Percentiles rank a stretch among this genome's conserved stretches.
phyloP scores from a whole-genome alignment of 2,888 invertebrate genomes.

The Drosophila fulvimacula region DNA sequence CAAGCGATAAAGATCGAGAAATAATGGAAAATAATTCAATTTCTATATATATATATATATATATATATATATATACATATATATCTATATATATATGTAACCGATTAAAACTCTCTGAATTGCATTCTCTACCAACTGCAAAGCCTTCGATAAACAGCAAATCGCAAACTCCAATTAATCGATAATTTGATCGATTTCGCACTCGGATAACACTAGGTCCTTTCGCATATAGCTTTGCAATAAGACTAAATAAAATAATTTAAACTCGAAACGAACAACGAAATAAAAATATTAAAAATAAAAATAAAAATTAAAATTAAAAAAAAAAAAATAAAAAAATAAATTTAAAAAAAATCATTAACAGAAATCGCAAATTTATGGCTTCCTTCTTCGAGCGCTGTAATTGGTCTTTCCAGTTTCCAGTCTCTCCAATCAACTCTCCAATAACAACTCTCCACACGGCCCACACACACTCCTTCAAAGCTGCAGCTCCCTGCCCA shows the following conservation, averaged over 20 bases:
- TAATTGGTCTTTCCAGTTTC: not conserved
- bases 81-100: not conserved
- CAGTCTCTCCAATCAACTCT: not conserved
- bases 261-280: too few relatives aligned
- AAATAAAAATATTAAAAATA: too few relatives aligned
- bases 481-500: not conserved
- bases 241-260: too few relatives aligned
- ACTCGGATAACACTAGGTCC: not conserved
- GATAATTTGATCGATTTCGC: conserved; percentile 2
- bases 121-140: not conserved
- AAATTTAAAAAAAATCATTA: too few relatives aligned
- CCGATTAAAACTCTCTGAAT: not conserved
- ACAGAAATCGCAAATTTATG: too few relatives aligned
- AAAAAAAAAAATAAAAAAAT: too few relatives aligned
- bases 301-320: too few relatives aligned
- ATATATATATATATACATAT: not conserved
- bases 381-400: too few relatives aligned
- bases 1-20: conserved; percentile 19
- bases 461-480: not conserved
- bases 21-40: conserved; percentile 7
- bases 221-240: too few relatives aligned
- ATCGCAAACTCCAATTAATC: conserved; percentile 1
- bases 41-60: not conserved
- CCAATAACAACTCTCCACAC: not conserved
- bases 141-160: not conserved